phyloP scores from a whole-genome alignment of 2,113 vertebrate genomes.

The Dasypus novemcinctus region DNA sequence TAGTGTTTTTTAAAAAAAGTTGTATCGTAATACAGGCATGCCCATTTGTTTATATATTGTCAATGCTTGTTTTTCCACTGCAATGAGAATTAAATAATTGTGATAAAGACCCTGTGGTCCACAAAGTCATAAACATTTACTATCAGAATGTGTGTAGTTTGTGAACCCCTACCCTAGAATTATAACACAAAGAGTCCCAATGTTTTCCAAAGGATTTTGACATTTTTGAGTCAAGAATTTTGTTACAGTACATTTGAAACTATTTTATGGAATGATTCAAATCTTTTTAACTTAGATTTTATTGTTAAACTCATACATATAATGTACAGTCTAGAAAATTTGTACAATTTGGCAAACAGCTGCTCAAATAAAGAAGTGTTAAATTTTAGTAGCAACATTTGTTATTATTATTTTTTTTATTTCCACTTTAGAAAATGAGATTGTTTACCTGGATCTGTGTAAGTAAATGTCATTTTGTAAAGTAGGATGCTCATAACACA shows the following conservation, averaged over 20 bases:
- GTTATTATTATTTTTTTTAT: neutral
- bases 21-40: neutral
- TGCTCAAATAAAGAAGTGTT: neutral
- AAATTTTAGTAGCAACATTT: neutral
- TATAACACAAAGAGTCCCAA: neutral
- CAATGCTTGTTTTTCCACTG: neutral
- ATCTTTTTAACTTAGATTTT: neutral
- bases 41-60: neutral
- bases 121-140: neutral
- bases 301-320: neutral
- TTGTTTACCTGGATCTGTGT: neutral
- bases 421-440: neutral
- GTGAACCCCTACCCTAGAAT: neutral
- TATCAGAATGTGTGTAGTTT: neutral
- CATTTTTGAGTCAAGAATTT: neutral
- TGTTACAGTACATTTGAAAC: constrained; percentile 17
- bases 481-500: neutral
- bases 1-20: neutral
- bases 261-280: neutral
- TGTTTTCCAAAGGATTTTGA: neutral
- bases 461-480: neutral
- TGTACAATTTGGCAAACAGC: neutral
- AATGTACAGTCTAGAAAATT: neutral
- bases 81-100: neutral
- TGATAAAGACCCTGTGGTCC: neutral